These are phyloP conservation scores for Rissa tridactyla DNA, from an alignment of 2,113 vertebrate genomes.

Conservation along the genomic window DNA sequence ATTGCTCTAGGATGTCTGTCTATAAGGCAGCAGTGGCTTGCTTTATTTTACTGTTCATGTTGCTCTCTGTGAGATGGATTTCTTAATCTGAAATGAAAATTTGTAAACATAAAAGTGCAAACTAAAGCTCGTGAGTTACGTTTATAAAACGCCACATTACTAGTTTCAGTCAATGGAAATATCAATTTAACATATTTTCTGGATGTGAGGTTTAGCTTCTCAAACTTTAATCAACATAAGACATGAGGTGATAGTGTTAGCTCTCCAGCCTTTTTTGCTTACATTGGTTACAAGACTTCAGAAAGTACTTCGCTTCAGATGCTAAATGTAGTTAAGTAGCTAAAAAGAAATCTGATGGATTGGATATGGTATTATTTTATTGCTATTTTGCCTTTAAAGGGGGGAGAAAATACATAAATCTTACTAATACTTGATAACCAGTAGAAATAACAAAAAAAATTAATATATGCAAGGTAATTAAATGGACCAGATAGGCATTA, in stretches of 20 bases:
- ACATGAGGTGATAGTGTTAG: background rate
- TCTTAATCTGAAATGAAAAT: slow-evolving; percentile 1
- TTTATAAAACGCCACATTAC: background rate
- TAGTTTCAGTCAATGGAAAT: background rate
- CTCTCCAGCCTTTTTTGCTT: background rate
- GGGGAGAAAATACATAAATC: background rate
- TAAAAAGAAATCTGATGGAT: background rate
- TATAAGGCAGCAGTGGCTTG: background rate
- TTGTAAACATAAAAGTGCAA: background rate
- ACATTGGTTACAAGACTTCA: background rate
- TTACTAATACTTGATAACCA: background rate
- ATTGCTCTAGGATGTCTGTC: background rate
- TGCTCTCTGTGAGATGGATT: background rate
- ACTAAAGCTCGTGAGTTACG: background rate
- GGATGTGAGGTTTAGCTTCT: background rate
- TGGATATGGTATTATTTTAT: background rate
- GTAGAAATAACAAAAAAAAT: background rate
- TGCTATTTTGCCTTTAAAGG: background rate
- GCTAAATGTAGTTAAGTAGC: background rate
- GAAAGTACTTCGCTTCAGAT: background rate
- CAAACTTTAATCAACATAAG: background rate
- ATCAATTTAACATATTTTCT: background rate
- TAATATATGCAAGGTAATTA: background rate
- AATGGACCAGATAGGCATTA: background rate
- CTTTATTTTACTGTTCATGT: background rate